A percentile compares a stretch with the other conserved stretches of the same genome.
Conservation (phyloP, 2,113 vertebrate genomes). For the Hyla sarda region DNA sequence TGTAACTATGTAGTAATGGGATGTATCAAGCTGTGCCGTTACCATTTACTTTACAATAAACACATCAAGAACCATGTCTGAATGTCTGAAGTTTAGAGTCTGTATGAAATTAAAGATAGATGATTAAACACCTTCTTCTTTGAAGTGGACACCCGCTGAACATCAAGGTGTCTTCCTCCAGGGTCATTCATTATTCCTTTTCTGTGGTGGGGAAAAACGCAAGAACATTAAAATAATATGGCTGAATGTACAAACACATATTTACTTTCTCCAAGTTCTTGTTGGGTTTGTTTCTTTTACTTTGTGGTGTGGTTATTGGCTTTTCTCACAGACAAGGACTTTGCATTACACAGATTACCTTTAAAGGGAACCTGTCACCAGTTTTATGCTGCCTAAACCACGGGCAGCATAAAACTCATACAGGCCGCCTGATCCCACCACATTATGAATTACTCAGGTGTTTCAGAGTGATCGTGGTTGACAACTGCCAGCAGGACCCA, state of each 20-base stretch:
- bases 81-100: slow-evolving; percentile 22
- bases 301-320: not conserved
- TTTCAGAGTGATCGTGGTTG: no score
- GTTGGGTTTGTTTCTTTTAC: not conserved
- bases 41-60: slow-evolving; percentile 6
- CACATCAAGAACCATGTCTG: slow-evolving; percentile 30
- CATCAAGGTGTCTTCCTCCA: slow-evolving; percentile 12
- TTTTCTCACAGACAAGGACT: not conserved
- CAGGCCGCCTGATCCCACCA: no score
- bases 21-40: slow-evolving; percentile 34
- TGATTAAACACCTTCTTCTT: slow-evolving; percentile 24
- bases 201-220: not conserved
- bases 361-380: no score
- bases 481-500: no score
- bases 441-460: no score
- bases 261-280: not conserved
- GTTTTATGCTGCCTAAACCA: no score
- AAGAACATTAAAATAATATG: not conserved
- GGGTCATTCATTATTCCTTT: slow-evolving; percentile 19
- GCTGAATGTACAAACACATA: slow-evolving; percentile 1
- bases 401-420: no score
- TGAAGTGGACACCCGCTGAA: slow-evolving; percentile 40
- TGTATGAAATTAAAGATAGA: slow-evolving; percentile 36
- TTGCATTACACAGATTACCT: not conserved
- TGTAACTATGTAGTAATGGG: slow-evolving; percentile 17